phyloP scores from a whole-genome alignment of 2,113 vertebrate genomes.

The Cynocephalus volans region DNA sequence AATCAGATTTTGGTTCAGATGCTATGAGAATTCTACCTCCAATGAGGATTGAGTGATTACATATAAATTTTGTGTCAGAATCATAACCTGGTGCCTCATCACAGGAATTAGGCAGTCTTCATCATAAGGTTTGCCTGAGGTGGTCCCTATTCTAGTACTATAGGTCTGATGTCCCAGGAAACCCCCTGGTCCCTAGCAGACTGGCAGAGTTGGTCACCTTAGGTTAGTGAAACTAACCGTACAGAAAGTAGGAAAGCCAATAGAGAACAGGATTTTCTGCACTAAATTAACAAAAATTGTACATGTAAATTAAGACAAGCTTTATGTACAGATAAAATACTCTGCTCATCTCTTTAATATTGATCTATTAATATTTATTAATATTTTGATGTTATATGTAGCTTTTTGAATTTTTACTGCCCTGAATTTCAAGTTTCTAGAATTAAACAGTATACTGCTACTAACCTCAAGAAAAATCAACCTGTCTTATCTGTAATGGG shows the following conservation, averaged over 20 bases:
- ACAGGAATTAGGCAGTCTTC: not conserved
- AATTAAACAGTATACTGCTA: slow-evolving; percentile 3
- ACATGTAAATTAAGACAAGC: not conserved
- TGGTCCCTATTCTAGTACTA: not conserved
- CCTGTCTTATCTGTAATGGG: not conserved
- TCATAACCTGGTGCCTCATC: not conserved
- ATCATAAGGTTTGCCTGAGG: not conserved
- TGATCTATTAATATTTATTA: not conserved
- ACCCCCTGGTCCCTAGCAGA: not conserved
- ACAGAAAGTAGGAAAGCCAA: not conserved
- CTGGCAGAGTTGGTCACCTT: not conserved
- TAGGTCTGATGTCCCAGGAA: not conserved
- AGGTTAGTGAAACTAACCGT: not conserved
- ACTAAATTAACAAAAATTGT: slow-evolving; percentile 19
- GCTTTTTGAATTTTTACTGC: not conserved
- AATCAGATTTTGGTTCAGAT: slow-evolving; percentile 41
- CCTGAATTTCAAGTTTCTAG: not conserved
- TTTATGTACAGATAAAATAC: not conserved
- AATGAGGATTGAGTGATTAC: not conserved
- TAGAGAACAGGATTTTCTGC: not conserved
- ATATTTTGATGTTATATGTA: slow-evolving; percentile 25
- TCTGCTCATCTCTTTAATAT: slow-evolving; percentile 30
- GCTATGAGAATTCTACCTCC: not conserved
- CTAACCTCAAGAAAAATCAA: not conserved
- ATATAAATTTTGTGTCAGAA: not conserved